These are phyloP conservation scores for Ellobius talpinus DNA, from an alignment of 2,113 vertebrate genomes.

Conservation along the genomic window DNA sequence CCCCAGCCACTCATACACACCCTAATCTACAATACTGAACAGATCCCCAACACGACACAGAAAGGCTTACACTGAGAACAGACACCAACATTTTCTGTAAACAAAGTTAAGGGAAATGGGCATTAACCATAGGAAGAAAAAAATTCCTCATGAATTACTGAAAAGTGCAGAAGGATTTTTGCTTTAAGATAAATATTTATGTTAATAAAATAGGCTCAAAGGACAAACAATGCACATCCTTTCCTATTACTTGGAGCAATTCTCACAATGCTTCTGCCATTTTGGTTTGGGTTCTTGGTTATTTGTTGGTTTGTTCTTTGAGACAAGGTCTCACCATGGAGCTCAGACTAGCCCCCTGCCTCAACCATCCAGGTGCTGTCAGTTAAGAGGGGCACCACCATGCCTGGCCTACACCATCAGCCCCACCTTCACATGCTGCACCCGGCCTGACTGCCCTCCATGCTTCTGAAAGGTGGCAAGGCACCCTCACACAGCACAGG, in stretches of 20 bases:
- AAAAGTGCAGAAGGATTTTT: not conserved
- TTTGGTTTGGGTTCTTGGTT: not conserved
- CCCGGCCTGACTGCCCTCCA: not conserved
- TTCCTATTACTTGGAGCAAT: not conserved
- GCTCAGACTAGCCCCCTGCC: not conserved
- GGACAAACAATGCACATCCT: not conserved
- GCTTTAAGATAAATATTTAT: slow-evolving; percentile 10
- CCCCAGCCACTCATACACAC: not conserved
- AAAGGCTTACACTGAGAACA: not conserved
- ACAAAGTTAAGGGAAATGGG: not conserved
- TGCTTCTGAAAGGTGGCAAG: not conserved
- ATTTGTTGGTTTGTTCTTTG: not conserved
- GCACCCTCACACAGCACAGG: not conserved
- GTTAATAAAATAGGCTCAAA: not conserved
- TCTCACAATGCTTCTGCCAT: not conserved
- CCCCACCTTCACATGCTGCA: not conserved
- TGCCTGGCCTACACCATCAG: not conserved
- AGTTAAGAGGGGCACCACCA: not conserved
- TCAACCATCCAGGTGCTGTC: not conserved
- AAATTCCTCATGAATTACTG: not conserved
- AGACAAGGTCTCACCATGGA: not conserved
- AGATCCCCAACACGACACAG: not conserved
- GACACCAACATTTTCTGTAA: not conserved
- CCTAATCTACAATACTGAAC: not conserved
- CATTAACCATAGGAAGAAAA: not conserved